Conservation (phyloP, 2,888 invertebrate genomes). For the Sphecodes monilicornis region DNA sequence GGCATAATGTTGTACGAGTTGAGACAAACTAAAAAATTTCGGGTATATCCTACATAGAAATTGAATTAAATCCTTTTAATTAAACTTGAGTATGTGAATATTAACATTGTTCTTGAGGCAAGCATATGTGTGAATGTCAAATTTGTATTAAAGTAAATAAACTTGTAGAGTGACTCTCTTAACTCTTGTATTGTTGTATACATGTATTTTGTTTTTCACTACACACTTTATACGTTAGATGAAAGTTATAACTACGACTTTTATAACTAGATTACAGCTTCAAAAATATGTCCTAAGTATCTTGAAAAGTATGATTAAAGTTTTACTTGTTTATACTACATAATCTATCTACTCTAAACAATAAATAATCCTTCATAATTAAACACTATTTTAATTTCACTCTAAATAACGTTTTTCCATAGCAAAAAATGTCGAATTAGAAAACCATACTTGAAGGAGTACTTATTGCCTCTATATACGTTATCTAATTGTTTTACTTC, state of each 20-base stretch:
- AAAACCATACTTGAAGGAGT: conserved; percentile 15
- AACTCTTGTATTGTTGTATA: conserved; percentile 46
- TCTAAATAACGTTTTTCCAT: not conserved
- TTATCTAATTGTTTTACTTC: conserved; percentile 14
- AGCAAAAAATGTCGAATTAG: not conserved
- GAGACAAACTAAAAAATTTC: conserved; percentile 59
- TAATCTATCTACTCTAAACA: conserved; percentile 8
- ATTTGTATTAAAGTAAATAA: conserved; percentile 83
- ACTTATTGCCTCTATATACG: conserved; percentile 17
- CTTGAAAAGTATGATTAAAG: conserved; percentile 9
- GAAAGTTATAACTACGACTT: conserved; percentile 13
- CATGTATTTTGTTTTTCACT: conserved; percentile 16
- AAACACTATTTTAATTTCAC: not conserved
- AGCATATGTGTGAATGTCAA: conserved; percentile 82
- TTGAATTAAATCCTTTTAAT: conserved; percentile 66
- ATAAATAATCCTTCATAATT: conserved; percentile 24
- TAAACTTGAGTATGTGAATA: conserved; percentile 69
- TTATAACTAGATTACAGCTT: conserved; percentile 21
- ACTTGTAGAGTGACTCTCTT: conserved; percentile 78
- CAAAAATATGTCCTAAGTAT: conserved; percentile 1
- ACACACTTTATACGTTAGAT: conserved; percentile 21
- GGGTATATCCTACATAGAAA: conserved; percentile 70
- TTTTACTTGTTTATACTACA: conserved; percentile 17
- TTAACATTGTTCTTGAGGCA: conserved; percentile 75
- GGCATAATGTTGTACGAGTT: conserved; percentile 55